Evolutionary conservation across 2,113 vertebrate genomes (phyloP), one percentile per base, ranked within the genome.

Genomic region (Embiotoca jacksoni): DNA sequence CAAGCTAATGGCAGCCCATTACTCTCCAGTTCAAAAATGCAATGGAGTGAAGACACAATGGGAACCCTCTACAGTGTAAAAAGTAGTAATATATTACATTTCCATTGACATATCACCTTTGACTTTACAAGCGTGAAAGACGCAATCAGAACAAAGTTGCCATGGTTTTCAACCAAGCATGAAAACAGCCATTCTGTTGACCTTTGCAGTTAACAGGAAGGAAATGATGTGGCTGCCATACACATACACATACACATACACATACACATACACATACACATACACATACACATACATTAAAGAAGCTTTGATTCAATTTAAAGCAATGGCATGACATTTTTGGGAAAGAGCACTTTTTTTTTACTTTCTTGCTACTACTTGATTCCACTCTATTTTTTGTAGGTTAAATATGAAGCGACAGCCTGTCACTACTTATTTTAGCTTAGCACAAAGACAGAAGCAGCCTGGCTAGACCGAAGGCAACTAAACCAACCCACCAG

Each of bases 121-220:
- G 35, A 77, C 49, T 86, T 89, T 74, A 82, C 69, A 69, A 64
- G 76, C 39, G 39, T 82, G 16, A 75, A 71, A 46, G 41, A 78
- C 4, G n/a, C 52, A 78, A 78, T 78, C 67, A 49, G 49, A 13
- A 15, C 50, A 63, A 44, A 23, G 81, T 90, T 72, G 44, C 82
- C 9, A 75, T 59, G 70, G 87, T 69, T 80, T 76, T 68, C 41
- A 64, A 7, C 44, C 13, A 30, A 62, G 46, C 56, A 52, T 11
- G 23, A 68, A 57, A 62, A 52, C 62, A 66, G 62, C 31, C 44
- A 16, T 53, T 56, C 63, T 53, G 60, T 6, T 71, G 33, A 82
- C 69, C 65, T 63, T 69, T 80, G 37, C 13, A 33, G 23, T 39
- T 35, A 35, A 63, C 1, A 52, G 14, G 11, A 71, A n/a, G 14